Conservation (phyloP, 2,113 vertebrate species). For the Trachemys scripta region DNA sequence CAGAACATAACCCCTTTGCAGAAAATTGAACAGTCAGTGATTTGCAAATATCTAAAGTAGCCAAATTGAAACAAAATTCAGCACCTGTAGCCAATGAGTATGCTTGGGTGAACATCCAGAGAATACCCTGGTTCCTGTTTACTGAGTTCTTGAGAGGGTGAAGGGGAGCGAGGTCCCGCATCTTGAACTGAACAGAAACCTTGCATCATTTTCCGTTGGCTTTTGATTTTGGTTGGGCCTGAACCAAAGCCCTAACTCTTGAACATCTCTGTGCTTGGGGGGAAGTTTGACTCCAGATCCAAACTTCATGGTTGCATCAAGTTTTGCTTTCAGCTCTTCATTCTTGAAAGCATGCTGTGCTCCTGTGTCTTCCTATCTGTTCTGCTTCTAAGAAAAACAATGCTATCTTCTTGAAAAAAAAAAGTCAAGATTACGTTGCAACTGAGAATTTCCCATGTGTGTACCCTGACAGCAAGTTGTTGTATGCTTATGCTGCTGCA, state of each 20-base stretch:
- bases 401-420: conserved; percentile 58
- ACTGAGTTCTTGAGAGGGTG: background rate
- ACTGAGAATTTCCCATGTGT: conserved; percentile 46
- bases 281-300: background rate
- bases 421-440: conserved; percentile 11
- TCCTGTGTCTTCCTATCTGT: conserved; percentile 32
- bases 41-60: fast-evolving
- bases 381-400: conserved; percentile 53
- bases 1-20: fast-evolving
- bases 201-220: background rate
- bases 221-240: background rate
- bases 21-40: background rate
- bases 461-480: background rate
- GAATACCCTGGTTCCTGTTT: background rate
- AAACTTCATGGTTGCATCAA: background rate
- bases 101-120: background rate
- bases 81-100: fast-evolving
- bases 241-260: background rate
- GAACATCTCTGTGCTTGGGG: background rate
- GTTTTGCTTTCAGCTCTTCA: conserved; percentile 29
- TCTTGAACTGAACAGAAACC: background rate
- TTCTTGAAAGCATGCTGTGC: conserved; percentile 53
- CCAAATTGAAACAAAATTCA: background rate
- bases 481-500: fast-evolving
- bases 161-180: background rate